Base-by-base conservation (phyloP, 2,888 invertebrate genomes). In the Cheilosia pagana region DNA sequence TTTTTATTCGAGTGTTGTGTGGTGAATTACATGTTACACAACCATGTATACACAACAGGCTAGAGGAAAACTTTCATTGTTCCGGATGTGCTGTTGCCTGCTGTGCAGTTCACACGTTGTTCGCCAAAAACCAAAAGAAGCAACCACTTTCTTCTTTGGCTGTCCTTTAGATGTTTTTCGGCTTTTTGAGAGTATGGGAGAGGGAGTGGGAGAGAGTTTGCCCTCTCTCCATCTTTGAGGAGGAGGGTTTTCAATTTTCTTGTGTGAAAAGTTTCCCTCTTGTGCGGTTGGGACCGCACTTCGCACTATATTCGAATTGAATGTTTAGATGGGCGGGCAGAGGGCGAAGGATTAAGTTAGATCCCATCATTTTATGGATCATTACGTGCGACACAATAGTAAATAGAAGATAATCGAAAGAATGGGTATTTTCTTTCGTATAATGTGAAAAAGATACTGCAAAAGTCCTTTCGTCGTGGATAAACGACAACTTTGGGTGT, bases 301-400 rank as follows among this genome's bases (percentile, higher is more conserved):
- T n/a, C n/a, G n/a, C n/a, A n/a, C n/a, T n/a, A n/a, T n/a, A 28
- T 43, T 21, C 62, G 23, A 6, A 57, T 70, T 25, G 16, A 35
- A 59, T 50, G 31, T 48, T 62, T 62, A 28, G 45, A 45, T 45
- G 6, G 28, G 28, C 25, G 2, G 28, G 8, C 7, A 28, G 28
- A 31, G 82, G 59, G 63, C 50, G 68, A 45, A 48, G 81, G 67
- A 81, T 85, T 85, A 85, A 85, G 85, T 75, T 75, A 63, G 81
- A 85, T 85, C 75, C 85, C 85, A 76, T 85, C 81, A 81, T 85
- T 85, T 85, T 76, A 81, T 72, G 85, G 81, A 85, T 85, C 85
- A 85, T 85, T 85, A 85, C 81, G 62, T 67, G 57, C 75, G 81
- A 85, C 75, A 85, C 76, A 85, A 85, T 81, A 71, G 81, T 63